These are phyloP conservation scores for Clavelina lepadiformis DNA, from an alignment of 23 tunicate genomes.

Conservation along the genomic window DNA sequence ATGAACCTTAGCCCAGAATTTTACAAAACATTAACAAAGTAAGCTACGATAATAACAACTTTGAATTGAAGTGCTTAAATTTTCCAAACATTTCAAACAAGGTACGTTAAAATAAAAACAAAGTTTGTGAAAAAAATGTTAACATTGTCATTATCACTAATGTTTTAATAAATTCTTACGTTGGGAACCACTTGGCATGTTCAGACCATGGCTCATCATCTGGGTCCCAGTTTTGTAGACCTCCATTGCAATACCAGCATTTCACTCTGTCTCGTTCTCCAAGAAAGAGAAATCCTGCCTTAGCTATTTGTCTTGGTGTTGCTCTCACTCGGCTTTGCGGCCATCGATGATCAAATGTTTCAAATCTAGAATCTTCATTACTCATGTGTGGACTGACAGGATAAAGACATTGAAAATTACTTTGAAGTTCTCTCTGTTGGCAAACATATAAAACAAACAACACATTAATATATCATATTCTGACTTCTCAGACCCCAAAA, in stretches of 20 bases:
- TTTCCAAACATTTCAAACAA: too few species aligned
- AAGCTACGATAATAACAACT: too few species aligned
- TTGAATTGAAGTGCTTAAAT: too few species aligned
- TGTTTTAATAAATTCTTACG: conserved; percentile 18
- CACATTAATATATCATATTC: too few species aligned
- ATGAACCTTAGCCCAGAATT: too few species aligned
- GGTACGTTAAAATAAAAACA: too few species aligned
- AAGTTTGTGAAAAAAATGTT: too few species aligned
- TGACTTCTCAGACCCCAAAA: too few species aligned
- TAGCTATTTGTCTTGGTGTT: conserved; percentile 50
- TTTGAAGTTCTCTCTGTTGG: conserved; percentile 16
- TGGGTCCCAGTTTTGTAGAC: conserved; percentile 54
- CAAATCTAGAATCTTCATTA: conserved; percentile 19
- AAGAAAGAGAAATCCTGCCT: conserved; percentile 65
- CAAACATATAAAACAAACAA: too few species aligned
- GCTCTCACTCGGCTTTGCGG: conserved; percentile 29
- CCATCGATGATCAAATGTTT: conserved; percentile 60
- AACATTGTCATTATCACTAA: too few species aligned
- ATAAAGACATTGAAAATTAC: conserved; percentile 41
- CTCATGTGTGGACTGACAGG: conserved; percentile 75
- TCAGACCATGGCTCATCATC: conserved; percentile 50
- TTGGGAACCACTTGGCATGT: conserved; percentile 77
- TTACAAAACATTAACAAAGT: too few species aligned
- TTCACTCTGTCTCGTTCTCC: conserved; percentile 60
- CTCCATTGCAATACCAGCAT: conserved; percentile 75